Evolutionary conservation across 2,797 vertebrate species (phyloP), one percentile per base, ranked within the genome.

Genomic region (Poeciliopsis turneri): DNA sequence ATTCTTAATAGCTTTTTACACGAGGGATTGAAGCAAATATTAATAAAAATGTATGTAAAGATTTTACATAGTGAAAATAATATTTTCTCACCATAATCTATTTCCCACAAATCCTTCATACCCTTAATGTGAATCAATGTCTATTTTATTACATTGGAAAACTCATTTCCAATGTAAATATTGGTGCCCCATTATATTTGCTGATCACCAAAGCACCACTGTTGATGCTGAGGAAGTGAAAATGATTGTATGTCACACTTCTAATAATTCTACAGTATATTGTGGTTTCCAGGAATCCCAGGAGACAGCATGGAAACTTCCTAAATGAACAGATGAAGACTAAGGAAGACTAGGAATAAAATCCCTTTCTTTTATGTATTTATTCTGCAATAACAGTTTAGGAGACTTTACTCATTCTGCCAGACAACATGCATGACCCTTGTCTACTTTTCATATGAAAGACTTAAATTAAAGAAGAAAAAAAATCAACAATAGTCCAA

Each of bases 401-500:
- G 25, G 41, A 70, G 39, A 1, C 20, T 68, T 13, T 36, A 9
- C 8, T 66, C 33, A 64, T 64, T 33, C 25, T 57, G 15, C n/a
- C 57, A 61, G 16, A 64, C 61, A 64, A 36, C 8, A 20, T 64
- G 5, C 8, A 36, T 43, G 16, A 69, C 12, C 43, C 20, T 43
- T 6, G 20, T n/a, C 25, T 45, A 41, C 20, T 23, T 33, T 71
- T 36, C 41, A 61, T 49, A 61, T 47, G 16, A 74, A 57, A 43
- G 25, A n/a, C 36, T 9, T 18, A 16, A 41, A 39, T 8, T 33
- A 81, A 78, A 86, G 47, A 79, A 75, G 89, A 85, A 46, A 57
- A 57, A 6, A 36, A 7, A 69, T 64, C 15, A 70, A 74, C 72
- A 0, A 18, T 8, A 23, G 79, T 91, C 93, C 95, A 95, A 95